Base-by-base conservation (phyloP, 2,888 invertebrate species). In the Stenodera caucasica region DNA sequence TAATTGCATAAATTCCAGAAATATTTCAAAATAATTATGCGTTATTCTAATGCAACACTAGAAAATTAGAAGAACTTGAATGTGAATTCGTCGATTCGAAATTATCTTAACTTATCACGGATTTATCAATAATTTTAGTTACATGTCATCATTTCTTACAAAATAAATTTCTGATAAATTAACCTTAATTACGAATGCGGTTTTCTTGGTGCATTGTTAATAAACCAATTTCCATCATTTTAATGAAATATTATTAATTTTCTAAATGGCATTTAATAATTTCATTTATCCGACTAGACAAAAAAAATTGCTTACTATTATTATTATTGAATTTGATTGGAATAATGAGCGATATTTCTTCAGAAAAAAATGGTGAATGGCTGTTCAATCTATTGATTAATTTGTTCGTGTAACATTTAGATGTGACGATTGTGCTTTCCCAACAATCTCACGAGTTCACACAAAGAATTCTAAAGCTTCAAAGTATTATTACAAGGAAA, bases 351-450 rank as follows among this genome's bases (percentile, higher is more conserved):
- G n/a, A n/a, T 18, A 23, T 45, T 45, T 23, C 45, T 23, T n/a
- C 12, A n/a, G 11, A 12, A 11, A 11, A 21, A 12, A 23, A 23
- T 9, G 45, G 45, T 45, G 45, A 45, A 45, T 45, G 45, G 45
- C 23, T 45, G 21, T 21, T 26, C 11, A 45, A 45, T 45, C 23
- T 45, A 32, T 32, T 26, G 30, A 52, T 52, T 29, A 53, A 53
- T 53, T 53, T 29, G 32, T 53, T 53, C 53, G 53, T 53, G 53
- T 33, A 53, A 53, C 53, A 53, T 53, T 53, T 53, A 53, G 32
- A 33, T 53, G 53, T 35, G 35, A 53, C 30, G 53, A 33, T 32
- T 53, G 53, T 21, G 53, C 51, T 51, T 40, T 53, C 35, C 21
- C 33, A 53, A 53, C 53, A 30, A 35, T 33, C 21, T 53, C 53